Percentiles rank a stretch among this genome's conserved stretches.
These are phyloP conservation scores for Rana temporaria DNA, from an alignment of 2,113 vertebrate species.

Conservation along the genomic window DNA sequence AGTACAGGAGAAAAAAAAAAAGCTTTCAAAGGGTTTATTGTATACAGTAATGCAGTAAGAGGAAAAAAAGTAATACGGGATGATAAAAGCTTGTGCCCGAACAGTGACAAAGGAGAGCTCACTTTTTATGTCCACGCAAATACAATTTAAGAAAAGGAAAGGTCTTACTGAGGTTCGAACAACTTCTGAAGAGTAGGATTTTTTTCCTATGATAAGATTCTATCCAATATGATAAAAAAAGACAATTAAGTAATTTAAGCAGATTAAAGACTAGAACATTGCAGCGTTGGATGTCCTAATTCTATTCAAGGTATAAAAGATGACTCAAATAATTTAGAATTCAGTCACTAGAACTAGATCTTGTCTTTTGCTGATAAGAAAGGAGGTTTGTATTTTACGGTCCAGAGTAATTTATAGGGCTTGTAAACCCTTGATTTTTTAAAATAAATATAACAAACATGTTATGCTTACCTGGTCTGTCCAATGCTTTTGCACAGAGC, in stretches of 20 bases:
- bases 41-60: not conserved
- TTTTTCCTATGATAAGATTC: constrained; percentile 35
- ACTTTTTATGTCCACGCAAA: constrained; percentile 38
- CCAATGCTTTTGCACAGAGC: too few relatives aligned
- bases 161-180: not conserved
- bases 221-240: constrained; percentile 49
- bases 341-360: not conserved
- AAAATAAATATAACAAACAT: too few relatives aligned
- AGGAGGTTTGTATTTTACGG: too few relatives aligned
- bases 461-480: too few relatives aligned
- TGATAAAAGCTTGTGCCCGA: constrained; percentile 31
- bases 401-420: too few relatives aligned
- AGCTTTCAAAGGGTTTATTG: constrained; percentile 20
- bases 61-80: not conserved
- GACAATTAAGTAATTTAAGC: constrained; percentile 46
- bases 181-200: constrained; percentile 34
- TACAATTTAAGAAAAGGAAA: constrained; percentile 42
- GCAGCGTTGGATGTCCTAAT: constrained; percentile 27
- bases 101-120: not conserved
- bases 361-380: not conserved
- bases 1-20: not conserved
- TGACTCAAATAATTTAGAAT: constrained; percentile 16
- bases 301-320: constrained; percentile 52
- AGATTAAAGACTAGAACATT: constrained; percentile 44
- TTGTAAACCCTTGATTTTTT: too few relatives aligned